Evolutionary conservation across 2,113 vertebrate species (phyloP).

Genomic region (Zingel zingel): DNA sequence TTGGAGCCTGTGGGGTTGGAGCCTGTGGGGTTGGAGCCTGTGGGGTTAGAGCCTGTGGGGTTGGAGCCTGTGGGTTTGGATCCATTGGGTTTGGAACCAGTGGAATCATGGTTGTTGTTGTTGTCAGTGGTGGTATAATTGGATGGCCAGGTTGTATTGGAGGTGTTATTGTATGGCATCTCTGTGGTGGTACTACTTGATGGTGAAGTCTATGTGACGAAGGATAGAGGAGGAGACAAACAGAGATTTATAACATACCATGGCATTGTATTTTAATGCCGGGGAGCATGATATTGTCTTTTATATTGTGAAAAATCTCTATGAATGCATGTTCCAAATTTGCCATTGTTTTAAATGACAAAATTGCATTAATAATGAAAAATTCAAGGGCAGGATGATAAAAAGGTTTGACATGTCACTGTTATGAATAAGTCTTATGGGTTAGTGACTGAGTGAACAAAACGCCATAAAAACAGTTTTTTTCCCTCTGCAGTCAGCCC

Average conservation of each 20-base stretch:
- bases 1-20: background rate
- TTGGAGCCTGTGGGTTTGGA: background rate
- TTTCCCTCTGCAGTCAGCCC: too few relatives aligned
- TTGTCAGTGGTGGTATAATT: background rate
- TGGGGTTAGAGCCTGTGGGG: background rate
- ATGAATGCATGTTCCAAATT: background rate
- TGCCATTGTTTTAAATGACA: background rate
- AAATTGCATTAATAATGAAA: background rate
- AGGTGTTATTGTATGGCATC: background rate
- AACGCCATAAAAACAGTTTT: too few relatives aligned
- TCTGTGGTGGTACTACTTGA: rapidly evolving
- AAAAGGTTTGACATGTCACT: background rate
- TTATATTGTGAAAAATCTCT: background rate
- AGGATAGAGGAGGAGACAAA: background rate
- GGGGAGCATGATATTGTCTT: background rate
- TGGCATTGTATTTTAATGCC: background rate
- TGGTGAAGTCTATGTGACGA: rapidly evolving
- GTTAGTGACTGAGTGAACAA: background rate
- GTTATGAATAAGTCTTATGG: background rate
- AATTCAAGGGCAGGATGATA: background rate
- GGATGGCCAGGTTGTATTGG: background rate
- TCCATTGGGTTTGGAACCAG: background rate
- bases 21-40: background rate
- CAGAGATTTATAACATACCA: background rate
- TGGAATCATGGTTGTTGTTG: background rate